Evolutionary conservation across 2,797 vertebrate species (phyloP).

Genomic region (Melanotaenia nigrans): DNA sequence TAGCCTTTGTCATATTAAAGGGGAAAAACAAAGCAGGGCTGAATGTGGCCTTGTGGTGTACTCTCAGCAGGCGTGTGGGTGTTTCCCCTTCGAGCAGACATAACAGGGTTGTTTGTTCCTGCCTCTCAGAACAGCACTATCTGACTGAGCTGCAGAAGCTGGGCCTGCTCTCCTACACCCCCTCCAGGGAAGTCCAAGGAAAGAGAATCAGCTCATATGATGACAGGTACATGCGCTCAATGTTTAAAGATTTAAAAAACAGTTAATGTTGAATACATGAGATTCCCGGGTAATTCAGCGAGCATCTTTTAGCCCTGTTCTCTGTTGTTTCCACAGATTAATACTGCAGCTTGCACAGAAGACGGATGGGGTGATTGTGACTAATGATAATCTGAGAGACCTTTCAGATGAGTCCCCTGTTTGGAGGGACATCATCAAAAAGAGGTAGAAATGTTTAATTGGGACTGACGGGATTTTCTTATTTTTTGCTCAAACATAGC

Average conservation of each 20-base stretch:
- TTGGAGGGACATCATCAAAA: slow-evolving; percentile 90
- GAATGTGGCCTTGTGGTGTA: slow-evolving; percentile 1
- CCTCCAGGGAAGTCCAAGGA: slow-evolving; percentile 88
- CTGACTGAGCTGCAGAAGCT: slow-evolving; percentile 84
- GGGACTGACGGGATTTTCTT: background rate
- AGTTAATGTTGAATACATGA: background rate
- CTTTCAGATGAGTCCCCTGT: slow-evolving; percentile 84
- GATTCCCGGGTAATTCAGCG: background rate
- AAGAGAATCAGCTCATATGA: slow-evolving; percentile 90
- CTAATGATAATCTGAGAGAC: slow-evolving; percentile 92
- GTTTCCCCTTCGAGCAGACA: slow-evolving; percentile 14
- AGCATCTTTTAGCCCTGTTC: no score
- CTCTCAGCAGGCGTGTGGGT: slow-evolving; percentile 11
- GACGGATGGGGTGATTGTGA: slow-evolving; percentile 89
- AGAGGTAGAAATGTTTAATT: slow-evolving; percentile 71
- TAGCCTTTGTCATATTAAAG: background rate
- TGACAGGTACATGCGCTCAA: slow-evolving; percentile 82
- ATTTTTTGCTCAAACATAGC: background rate
- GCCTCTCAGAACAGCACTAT: slow-evolving; percentile 85
- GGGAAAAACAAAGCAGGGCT: slow-evolving; percentile 6
- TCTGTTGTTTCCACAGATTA: slow-evolving; percentile 74
- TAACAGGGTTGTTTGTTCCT: slow-evolving; percentile 38
- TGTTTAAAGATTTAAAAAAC: background rate
- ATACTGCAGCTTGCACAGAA: slow-evolving; percentile 88
- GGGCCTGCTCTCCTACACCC: slow-evolving; percentile 88